Evolutionary conservation across 2,113 vertebrate species (phyloP).

Genomic region (Mustela nigripes): DNA sequence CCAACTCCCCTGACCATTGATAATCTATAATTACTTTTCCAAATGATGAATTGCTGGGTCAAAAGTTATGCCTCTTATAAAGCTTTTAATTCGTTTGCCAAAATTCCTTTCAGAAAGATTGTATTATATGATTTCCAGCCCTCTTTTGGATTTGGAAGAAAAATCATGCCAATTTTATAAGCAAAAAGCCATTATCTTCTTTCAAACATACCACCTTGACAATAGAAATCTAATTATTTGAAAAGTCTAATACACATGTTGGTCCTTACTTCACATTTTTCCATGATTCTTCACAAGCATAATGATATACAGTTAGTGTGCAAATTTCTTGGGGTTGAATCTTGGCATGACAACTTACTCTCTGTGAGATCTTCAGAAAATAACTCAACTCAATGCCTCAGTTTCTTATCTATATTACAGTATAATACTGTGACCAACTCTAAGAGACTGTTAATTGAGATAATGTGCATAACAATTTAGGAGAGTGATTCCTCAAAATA

Average conservation of each 20-base stretch:
- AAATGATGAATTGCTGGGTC: constrained; percentile 1
- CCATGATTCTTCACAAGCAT: neutral
- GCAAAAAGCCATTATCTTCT: neutral
- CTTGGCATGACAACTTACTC: neutral
- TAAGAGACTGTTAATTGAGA: neutral
- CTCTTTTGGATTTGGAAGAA: neutral
- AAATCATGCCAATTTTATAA: neutral
- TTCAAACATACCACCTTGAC: neutral
- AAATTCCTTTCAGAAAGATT: constrained; percentile 24
- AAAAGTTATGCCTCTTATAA: neutral
- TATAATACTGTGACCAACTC: neutral
- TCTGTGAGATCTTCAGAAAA: neutral
- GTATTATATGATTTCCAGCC: neutral
- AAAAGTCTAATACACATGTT: neutral
- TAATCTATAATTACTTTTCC: neutral
- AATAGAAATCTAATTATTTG: neutral
- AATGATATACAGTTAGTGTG: neutral
- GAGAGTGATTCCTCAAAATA: neutral
- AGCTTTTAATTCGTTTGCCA: constrained; percentile 8
- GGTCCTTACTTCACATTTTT: neutral
- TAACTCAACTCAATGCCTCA: neutral
- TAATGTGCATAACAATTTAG: neutral
- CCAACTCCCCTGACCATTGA: neutral
- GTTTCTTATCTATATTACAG: neutral
- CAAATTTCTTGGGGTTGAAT: neutral